phyloP scores from a whole-genome alignment of 2,888 invertebrate species.

The Lumbricus terrestris region DNA sequence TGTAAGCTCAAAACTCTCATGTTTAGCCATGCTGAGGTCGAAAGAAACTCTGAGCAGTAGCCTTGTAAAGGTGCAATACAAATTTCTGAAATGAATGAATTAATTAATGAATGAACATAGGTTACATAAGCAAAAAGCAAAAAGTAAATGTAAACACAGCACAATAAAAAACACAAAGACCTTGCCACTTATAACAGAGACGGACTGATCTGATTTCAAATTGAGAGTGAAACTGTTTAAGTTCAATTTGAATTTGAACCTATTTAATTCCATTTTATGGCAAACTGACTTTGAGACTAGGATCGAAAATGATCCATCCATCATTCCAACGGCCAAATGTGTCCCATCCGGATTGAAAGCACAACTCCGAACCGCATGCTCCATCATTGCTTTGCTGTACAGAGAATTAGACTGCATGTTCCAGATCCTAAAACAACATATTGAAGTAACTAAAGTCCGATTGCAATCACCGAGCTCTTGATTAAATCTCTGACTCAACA shows the following conservation, averaged over 20 bases:
- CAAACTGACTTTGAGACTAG: slow-evolving; percentile 51
- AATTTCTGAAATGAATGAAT: too few species aligned
- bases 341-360: slow-evolving; percentile 56
- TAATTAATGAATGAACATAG: too few species aligned
- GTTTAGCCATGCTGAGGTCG: too few species aligned
- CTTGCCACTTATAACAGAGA: neutral
- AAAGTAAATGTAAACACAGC: neutral
- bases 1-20: too few species aligned
- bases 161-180: neutral
- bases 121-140: neutral
- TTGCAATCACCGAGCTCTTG: neutral
- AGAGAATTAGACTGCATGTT: slow-evolving; percentile 51
- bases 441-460: neutral
- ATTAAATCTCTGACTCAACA: neutral
- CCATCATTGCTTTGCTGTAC: slow-evolving; percentile 51
- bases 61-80: too few species aligned
- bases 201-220: too few species aligned
- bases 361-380: slow-evolving; percentile 56
- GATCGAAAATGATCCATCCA: slow-evolving; percentile 57
- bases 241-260: too few species aligned
- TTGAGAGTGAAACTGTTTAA: too few species aligned
- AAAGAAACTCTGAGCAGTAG: too few species aligned
- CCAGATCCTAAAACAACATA: slow-evolving; percentile 49
- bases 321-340: slow-evolving; percentile 54
- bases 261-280: too few species aligned